Evolutionary conservation across 1,140 invertebrate genomes (phyloP).

Genomic region (Temnothorax curvispinosus): DNA sequence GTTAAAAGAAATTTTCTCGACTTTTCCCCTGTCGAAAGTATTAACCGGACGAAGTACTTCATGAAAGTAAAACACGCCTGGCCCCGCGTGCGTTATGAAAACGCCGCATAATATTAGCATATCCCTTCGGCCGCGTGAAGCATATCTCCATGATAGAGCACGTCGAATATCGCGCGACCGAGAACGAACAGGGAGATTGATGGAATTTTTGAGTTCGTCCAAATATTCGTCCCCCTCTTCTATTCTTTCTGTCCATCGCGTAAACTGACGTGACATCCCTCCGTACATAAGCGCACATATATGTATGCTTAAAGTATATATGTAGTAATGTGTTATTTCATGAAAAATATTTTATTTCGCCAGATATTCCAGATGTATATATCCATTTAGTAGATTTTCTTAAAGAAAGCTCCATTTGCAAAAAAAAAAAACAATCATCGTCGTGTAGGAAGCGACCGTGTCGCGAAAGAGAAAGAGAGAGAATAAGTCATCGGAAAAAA

Average conservation of each 20-base stretch:
- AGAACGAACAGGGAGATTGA: conserved; percentile 59
- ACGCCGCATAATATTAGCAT: conserved; percentile 80
- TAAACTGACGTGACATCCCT: conserved; percentile 1
- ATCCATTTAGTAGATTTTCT: conserved; percentile 4
- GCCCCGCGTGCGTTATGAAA: conserved; percentile 75
- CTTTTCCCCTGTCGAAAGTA: conserved; percentile 71
- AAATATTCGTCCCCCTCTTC: conserved; percentile 25
- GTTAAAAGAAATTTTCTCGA: conserved; percentile 1
- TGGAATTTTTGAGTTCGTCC: conserved; percentile 60
- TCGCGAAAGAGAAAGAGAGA: background rate
- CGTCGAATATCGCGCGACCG: conserved; percentile 71
- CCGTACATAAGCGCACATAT: background rate
- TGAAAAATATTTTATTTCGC: background rate
- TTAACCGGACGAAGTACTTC: conserved; percentile 75
- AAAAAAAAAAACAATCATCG: conserved; percentile 22
- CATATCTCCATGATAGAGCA: conserved; percentile 79
- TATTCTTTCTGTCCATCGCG: background rate
- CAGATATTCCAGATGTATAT: background rate
- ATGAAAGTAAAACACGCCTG: conserved; percentile 72
- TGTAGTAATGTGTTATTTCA: background rate
- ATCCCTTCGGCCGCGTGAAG: conserved; percentile 68
- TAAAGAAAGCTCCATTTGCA: conserved; percentile 5
- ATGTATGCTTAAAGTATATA: background rate
- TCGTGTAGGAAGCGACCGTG: background rate
- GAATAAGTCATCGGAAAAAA: conserved; percentile 26